A percentile compares a stretch with the other conserved stretches of the same genome.
These are phyloP conservation scores for Oplegnathus fasciatus DNA, from an alignment of 2,113 vertebrate genomes.

Conservation along the genomic window DNA sequence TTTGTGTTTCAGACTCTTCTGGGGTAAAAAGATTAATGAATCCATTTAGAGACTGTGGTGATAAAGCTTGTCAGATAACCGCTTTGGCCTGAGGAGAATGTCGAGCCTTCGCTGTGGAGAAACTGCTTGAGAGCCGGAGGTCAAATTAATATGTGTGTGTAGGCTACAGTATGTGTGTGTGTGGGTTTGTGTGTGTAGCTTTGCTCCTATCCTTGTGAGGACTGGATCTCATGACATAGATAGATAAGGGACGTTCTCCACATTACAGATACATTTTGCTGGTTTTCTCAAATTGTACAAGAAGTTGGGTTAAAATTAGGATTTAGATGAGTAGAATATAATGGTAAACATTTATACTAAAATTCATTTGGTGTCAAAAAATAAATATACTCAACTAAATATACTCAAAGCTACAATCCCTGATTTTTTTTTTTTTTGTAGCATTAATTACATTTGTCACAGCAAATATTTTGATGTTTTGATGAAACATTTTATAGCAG, in stretches of 20 bases:
- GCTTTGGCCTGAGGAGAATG: not conserved
- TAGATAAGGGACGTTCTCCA: not conserved
- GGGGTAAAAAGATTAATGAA: not conserved
- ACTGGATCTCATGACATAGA: not conserved
- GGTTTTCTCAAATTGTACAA: not conserved
- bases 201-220: not conserved
- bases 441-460: too few species aligned
- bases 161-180: not conserved
- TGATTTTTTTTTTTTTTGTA: too few species aligned
- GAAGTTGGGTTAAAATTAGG: not conserved
- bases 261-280: not conserved
- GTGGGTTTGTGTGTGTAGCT: not conserved
- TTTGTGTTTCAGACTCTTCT: slow-evolving; percentile 10
- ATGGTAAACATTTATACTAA: not conserved
- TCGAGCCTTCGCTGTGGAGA: not conserved
- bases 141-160: not conserved
- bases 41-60: not conserved
- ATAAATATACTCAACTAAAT: too few species aligned
- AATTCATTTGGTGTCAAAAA: not conserved
- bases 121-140: not conserved
- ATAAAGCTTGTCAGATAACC: not conserved
- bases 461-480: not conserved
- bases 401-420: too few species aligned
- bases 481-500: not conserved
- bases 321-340: not conserved